These are phyloP conservation scores for Talpa occidentalis DNA, from an alignment of 2,113 vertebrate genomes.

Conservation along the genomic window DNA sequence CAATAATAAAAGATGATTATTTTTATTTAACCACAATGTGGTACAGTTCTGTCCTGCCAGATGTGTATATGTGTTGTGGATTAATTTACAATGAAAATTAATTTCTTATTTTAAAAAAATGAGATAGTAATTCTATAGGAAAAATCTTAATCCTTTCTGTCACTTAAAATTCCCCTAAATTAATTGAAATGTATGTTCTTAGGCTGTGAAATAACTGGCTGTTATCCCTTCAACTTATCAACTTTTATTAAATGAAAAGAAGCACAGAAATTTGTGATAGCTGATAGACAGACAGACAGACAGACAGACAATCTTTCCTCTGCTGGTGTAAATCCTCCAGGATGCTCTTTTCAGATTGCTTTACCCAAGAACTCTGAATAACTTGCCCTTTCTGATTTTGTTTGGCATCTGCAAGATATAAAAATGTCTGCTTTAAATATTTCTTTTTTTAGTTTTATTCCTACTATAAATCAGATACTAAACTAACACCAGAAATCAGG, in stretches of 20 bases:
- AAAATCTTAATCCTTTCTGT: not conserved
- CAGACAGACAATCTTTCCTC: not conserved
- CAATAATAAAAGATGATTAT: constrained; percentile 51
- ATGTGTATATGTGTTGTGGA: not conserved
- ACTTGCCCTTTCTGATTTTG: constrained; percentile 4
- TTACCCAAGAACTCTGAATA: not conserved
- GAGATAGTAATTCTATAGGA: constrained; percentile 6
- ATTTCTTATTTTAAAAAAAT: not conserved
- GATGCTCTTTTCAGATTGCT: not conserved
- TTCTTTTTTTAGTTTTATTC: not conserved
- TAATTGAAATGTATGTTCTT: constrained; percentile 16
- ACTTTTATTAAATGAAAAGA: constrained; percentile 1
- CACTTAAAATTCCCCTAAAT: not conserved
- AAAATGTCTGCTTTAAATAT: not conserved
- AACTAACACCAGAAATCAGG: not conserved
- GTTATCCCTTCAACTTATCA: constrained; percentile 12
- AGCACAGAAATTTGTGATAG: not conserved
- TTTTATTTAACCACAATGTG: constrained; percentile 22
- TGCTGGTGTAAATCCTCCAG: not conserved
- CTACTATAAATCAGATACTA: not conserved
- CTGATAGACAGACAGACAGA: not conserved
- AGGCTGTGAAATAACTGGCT: not conserved
- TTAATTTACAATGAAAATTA: not conserved
- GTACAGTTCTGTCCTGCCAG: not conserved
- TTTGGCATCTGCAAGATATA: not conserved